Evolutionary conservation across 2,888 invertebrate genomes (phyloP).

Genomic region (Tridacna gigas): DNA sequence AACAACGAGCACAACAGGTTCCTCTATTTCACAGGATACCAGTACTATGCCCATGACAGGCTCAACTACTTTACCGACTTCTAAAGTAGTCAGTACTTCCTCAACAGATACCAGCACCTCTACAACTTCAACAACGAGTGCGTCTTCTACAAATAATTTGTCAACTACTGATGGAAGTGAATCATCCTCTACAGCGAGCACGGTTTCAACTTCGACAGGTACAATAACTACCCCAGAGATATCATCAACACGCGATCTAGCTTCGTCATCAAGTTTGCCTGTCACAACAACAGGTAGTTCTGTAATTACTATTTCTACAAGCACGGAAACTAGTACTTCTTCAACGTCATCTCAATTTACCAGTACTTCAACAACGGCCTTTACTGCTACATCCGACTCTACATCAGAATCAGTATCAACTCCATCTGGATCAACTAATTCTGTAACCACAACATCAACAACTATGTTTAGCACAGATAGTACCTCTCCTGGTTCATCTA

Average conservation of each 20-base stretch:
- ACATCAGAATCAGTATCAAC: slow-evolving; percentile 11
- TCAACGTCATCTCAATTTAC: neutral
- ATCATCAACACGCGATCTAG: no score
- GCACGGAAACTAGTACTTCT: neutral
- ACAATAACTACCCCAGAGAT: neutral
- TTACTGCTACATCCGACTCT: neutral
- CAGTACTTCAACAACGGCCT: neutral
- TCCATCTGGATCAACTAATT: neutral
- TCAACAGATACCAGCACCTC: no score
- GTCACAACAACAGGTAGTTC: neutral
- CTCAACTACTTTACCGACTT: neutral
- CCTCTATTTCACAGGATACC: neutral
- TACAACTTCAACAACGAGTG: neutral
- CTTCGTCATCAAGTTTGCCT: neutral
- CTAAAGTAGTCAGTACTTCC: no score
- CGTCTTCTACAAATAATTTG: neutral
- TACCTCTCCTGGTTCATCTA: neutral
- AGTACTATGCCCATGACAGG: no score
- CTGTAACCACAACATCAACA: neutral
- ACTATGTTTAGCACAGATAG: neutral
- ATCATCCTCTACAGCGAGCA: neutral
- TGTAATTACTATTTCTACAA: neutral
- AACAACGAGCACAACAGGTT: neutral
- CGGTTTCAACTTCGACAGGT: neutral
- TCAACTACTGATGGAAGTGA: neutral